Base-by-base conservation (phyloP, 2,113 vertebrate species). In the Blennius ocellaris region DNA sequence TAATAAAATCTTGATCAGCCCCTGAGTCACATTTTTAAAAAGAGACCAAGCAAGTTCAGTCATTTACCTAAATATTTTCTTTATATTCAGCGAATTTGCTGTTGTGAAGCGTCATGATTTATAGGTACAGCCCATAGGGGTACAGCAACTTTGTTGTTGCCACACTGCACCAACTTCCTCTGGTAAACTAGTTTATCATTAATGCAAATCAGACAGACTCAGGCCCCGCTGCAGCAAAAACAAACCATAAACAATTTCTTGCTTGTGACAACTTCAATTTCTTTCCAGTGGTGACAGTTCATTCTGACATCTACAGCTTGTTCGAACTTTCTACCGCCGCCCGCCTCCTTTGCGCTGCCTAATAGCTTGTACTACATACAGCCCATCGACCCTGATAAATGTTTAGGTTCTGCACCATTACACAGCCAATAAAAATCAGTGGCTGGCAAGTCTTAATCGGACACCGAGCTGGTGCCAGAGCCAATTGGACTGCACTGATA, bases 391-490 rank as follows among this genome's bases (percentile, higher is more conserved):
- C 81, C 87, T 92, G 91, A 94, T 90, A 92, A 93, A 94, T 92
- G 92, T 93, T 92, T 90, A 87, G 77, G 90, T 92, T 92, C 88
- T 89, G 87, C 90, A 76, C 89, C 91, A 92, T 93, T 93, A 89
- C 86, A 76, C 88, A 81, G 88, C 93, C 92, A 92, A 93, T 94
- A 92, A 92, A 93, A 94, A 89, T 93, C 90, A 88, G 70, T 5
- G 77, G 77, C 74, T 77, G 87, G 80, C 83, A 86, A 87, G 80
- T 86, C 80, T 81, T 90, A 91, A 90, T 94, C 89, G 75, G 88
- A 89, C 84, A 88, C 78, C 79, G 82, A 86, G 78, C 82, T 80
- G 71, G 21, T 74, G 87, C 59, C 69, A 77, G 51, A 74, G 71
- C 75, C 81, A 80, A 85, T 73, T 81, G 71, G 86, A 85, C 82